A percentile compares a stretch with the other conserved stretches of the same genome.
Conservation (phyloP, 2,113 vertebrate species). For the Bungarus multicinctus region DNA sequence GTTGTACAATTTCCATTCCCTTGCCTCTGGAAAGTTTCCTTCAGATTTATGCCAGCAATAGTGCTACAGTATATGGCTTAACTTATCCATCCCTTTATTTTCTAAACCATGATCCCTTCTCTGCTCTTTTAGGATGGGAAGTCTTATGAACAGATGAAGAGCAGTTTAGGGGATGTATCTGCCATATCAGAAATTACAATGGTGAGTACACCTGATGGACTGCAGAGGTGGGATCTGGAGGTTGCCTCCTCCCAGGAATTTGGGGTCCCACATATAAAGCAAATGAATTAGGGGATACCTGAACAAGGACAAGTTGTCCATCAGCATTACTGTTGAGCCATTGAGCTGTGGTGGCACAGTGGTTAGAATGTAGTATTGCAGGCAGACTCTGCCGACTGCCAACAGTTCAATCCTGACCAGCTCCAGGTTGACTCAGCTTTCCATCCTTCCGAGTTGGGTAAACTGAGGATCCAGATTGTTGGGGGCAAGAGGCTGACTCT, state of each 20-base stretch:
- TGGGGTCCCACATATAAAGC: background rate
- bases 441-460: no score
- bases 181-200: slow-evolving; percentile 78
- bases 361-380: background rate
- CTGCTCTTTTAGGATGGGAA: slow-evolving; percentile 72
- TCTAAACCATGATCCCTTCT: background rate
- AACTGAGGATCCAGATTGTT: no score
- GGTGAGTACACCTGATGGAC: slow-evolving; percentile 70
- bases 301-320: background rate
- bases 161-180: slow-evolving; percentile 65
- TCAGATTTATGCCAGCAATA: background rate
- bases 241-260: background rate
- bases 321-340: background rate
- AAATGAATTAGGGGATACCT: background rate
- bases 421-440: background rate
- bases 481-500: background rate
- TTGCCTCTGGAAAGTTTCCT: background rate
- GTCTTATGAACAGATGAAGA: slow-evolving; percentile 81
- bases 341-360: background rate
- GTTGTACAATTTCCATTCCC: background rate
- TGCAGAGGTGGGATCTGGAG: background rate
- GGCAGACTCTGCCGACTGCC: background rate
- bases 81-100: background rate
- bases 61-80: background rate
- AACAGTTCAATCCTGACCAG: background rate